Conservation (phyloP, 2,888 invertebrate species). For the Polyploca ridens region DNA sequence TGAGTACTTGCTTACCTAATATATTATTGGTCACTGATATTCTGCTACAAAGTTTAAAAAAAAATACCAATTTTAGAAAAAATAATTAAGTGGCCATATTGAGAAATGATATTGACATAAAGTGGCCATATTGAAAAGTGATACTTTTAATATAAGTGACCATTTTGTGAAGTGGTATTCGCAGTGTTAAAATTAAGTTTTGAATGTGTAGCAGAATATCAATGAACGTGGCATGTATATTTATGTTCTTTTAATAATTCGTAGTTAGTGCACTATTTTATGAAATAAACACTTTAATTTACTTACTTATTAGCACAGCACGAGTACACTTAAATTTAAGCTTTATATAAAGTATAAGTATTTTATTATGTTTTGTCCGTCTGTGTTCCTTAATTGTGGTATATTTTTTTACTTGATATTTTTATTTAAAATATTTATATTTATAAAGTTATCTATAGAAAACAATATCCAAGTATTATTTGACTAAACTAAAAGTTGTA, state of each 20-base stretch:
- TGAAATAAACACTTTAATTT: conserved; percentile 16
- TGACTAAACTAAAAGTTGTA: background rate
- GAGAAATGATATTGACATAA: background rate
- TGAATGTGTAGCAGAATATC: conserved; percentile 13
- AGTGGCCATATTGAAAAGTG: background rate
- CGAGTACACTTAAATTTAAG: conserved; percentile 32
- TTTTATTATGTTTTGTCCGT: conserved; percentile 27
- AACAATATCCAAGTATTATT: too few species aligned
- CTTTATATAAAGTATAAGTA: conserved; percentile 26
- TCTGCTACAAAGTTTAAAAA: conserved; percentile 25
- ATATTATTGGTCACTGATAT: conserved; percentile 42
- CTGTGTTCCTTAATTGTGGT: conserved; percentile 22
- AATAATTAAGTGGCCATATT: background rate
- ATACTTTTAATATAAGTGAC: background rate
- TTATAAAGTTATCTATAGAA: background rate
- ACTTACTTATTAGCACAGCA: conserved; percentile 45
- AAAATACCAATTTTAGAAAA: too few species aligned
- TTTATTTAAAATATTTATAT: conserved; percentile 10
- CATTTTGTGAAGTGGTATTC: background rate
- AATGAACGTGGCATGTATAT: conserved; percentile 7
- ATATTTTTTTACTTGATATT: conserved; percentile 17
- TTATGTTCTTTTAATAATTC: conserved; percentile 9
- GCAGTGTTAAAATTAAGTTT: too few species aligned
- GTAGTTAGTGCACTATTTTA: conserved; percentile 31
- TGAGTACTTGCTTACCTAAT: conserved; percentile 82